Evolutionary conservation across 2,888 invertebrate species (phyloP).

Genomic region (Gastrophysa polygoni): DNA sequence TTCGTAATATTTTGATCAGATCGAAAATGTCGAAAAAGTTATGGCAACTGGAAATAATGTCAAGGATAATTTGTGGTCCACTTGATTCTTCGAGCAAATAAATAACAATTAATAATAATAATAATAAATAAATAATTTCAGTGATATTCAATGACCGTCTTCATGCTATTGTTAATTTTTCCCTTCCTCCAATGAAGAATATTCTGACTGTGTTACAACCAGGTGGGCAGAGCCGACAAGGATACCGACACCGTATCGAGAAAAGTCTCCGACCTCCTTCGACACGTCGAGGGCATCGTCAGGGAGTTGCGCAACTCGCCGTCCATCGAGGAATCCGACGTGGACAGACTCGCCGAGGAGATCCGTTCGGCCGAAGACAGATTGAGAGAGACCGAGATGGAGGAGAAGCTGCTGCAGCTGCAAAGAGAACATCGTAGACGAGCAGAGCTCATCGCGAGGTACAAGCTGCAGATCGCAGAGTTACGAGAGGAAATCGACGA

Average conservation of each 20-base stretch:
- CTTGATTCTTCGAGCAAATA: no score
- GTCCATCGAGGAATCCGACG: slow-evolving; percentile 71
- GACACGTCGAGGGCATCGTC: slow-evolving; percentile 78
- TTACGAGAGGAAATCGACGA: slow-evolving; percentile 80
- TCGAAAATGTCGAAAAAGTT: no score
- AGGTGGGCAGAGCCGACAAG: slow-evolving; percentile 89
- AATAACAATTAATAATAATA: no score
- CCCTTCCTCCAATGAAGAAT: no score
- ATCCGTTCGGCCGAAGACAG: slow-evolving; percentile 74
- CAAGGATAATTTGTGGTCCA: no score
- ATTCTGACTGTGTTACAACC: no score
- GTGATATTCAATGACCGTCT: no score
- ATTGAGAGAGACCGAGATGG: slow-evolving; percentile 74
- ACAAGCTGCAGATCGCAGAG: slow-evolving; percentile 75
- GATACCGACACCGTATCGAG: slow-evolving; percentile 81
- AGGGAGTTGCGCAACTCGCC: slow-evolving; percentile 77
- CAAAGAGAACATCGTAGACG: slow-evolving; percentile 66
- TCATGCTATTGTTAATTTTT: no score
- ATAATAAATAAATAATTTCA: no score
- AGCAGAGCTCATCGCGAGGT: slow-evolving; percentile 76
- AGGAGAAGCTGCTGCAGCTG: slow-evolving; percentile 75
- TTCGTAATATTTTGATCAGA: no score
- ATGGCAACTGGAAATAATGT: no score
- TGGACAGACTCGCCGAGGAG: slow-evolving; percentile 67
- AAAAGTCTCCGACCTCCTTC: slow-evolving; percentile 80